Base-by-base conservation (phyloP, 2,113 vertebrate species). In the Trogon melanurus region DNA sequence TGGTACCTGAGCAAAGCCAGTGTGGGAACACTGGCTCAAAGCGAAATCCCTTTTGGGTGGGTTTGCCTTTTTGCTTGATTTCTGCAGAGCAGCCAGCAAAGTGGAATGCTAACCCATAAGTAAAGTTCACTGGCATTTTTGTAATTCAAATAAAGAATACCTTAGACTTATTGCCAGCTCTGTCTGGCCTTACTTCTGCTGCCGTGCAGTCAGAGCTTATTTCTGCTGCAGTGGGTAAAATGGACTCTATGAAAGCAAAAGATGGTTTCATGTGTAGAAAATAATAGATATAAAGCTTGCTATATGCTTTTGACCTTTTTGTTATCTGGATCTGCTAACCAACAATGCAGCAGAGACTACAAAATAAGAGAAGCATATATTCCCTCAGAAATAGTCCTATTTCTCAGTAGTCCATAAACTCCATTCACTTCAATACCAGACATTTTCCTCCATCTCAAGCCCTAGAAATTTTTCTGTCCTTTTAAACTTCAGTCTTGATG, bases 401-500 rank as follows among this genome's bases (percentile, higher is more conserved):
- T 91, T 89, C 83, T 72, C 56, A 48, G 64, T 8, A 91, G 34
- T 44, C 79, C 58, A 62, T 78, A 50, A 85, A 72, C 36, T 62
- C 62, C 10, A 15, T n/a, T 83, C 47, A 60, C 95, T 95, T 80
- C 93, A 62, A 58, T 38, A 67, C 11, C 53, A 91, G 83, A 53
- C 1, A 2, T 78, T 83, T 82, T 61, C 70, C 16, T 84, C 76
- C 79, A 57, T 34, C 51, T 64, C 54, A 89, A 95, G 57, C 48
- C 57, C 47, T 25, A 34, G 75, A 94, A 88, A 75, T 66, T 79
- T 58, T 95, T 87, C 82, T 74, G 62, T 78, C 76, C 81, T 84
- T 96, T 95, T 91, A 90, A 96, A 91, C 89, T 90, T 84, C 81
- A 81, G 10, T 79, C 66, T 86, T 89, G 44, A 60, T 62, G 44